phyloP scores from a whole-genome alignment of 2,113 vertebrate genomes.

The Pelusios castaneus region DNA sequence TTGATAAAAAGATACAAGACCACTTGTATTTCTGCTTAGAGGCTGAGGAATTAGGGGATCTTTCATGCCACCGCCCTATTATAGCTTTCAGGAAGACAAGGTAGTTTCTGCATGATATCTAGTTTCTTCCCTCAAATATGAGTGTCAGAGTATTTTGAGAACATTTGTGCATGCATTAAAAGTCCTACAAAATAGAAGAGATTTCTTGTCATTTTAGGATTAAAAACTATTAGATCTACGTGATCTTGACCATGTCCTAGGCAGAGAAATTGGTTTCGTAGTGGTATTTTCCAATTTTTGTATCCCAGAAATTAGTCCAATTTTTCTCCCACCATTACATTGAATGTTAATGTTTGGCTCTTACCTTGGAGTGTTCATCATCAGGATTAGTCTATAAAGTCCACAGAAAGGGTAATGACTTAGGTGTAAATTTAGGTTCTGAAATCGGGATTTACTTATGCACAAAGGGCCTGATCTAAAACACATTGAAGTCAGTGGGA shows the following conservation, averaged over 20 bases:
- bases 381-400: not conserved
- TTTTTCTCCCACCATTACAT: not conserved
- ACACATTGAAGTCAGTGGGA: not conserved
- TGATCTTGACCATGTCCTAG: not conserved
- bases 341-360: not conserved
- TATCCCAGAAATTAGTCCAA: not conserved
- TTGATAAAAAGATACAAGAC: slow-evolving; percentile 34
- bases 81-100: slow-evolving; percentile 14
- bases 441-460: not conserved
- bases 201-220: not conserved
- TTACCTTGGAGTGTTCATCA: not conserved
- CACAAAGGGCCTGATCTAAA: not conserved
- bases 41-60: slow-evolving; percentile 21
- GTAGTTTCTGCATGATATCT: not conserved
- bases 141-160: not conserved
- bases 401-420: not conserved
- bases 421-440: not conserved
- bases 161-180: not conserved
- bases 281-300: not conserved
- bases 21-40: not conserved
- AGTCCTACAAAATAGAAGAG: not conserved
- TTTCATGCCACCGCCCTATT: slow-evolving; percentile 25
- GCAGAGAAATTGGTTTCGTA: not conserved
- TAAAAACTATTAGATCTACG: not conserved
- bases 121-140: not conserved